Percentiles rank a stretch among this genome's conserved stretches.
Conservation (phyloP, 1,140 invertebrate species). For the Homarus americanus region DNA sequence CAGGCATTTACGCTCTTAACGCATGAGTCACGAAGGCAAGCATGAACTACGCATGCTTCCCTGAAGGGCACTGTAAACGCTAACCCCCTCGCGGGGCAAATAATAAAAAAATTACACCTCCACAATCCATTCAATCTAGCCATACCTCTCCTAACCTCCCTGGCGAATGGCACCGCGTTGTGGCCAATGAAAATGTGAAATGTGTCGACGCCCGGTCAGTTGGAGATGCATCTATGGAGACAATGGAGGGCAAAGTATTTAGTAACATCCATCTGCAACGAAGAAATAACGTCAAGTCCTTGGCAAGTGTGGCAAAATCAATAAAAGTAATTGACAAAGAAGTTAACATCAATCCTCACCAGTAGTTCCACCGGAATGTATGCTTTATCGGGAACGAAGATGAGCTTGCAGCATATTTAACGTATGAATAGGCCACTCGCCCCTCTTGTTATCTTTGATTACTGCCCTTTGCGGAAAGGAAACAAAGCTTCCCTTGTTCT, state of each 20-base stretch:
- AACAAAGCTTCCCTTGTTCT: not conserved
- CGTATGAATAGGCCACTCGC: constrained; percentile 28
- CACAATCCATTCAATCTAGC: too few species aligned
- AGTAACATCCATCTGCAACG: constrained; percentile 17
- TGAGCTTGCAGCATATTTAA: constrained; percentile 32
- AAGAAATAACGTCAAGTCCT: constrained; percentile 48
- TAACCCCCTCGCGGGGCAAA: too few species aligned
- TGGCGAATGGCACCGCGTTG: too few species aligned
- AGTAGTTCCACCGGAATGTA: constrained; percentile 40
- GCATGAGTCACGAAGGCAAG: too few species aligned
- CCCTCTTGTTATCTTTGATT: constrained; percentile 5
- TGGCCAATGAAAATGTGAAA: too few species aligned
- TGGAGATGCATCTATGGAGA: too few species aligned
- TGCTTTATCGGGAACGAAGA: constrained; percentile 21
- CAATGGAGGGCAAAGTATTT: constrained; percentile 44
- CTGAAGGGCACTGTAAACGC: too few species aligned
- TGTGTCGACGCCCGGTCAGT: too few species aligned
- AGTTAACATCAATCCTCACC: constrained; percentile 37
- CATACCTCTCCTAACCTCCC: too few species aligned
- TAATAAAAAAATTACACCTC: too few species aligned
- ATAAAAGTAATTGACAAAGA: constrained; percentile 41
- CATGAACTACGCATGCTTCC: too few species aligned
- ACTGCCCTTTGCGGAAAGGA: constrained; percentile 35
- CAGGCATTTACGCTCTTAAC: too few species aligned
- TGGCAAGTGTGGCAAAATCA: constrained; percentile 23